A percentile compares a stretch with the other conserved stretches of the same genome.
Evolutionary conservation across 2,113 vertebrate species (phyloP).

Genomic region (Apodemus sylvaticus): DNA sequence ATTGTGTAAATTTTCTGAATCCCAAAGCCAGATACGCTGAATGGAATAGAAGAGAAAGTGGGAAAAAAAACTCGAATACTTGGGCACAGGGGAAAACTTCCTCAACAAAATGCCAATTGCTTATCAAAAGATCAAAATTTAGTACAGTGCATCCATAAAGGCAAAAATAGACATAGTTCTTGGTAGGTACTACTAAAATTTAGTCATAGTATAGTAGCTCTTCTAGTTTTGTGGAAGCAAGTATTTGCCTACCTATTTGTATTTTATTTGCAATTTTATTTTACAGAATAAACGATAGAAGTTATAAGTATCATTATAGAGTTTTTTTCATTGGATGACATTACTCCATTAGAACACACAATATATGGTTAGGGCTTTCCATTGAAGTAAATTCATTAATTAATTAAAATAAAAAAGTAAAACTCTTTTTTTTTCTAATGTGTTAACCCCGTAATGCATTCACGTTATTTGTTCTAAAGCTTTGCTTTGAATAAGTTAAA

Average conservation of each 20-base stretch:
- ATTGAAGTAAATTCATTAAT: constrained; percentile 62
- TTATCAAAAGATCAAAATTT: no score
- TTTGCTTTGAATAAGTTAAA: constrained; percentile 66
- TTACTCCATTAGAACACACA: constrained; percentile 46
- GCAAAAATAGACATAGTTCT: background rate
- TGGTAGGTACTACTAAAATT: background rate
- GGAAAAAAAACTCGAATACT: no score
- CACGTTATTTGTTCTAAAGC: constrained; percentile 25
- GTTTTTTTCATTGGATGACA: constrained; percentile 29
- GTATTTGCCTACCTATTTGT: constrained; percentile 30
- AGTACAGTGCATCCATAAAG: background rate
- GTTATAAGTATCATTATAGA: constrained; percentile 28
- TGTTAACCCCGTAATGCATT: constrained; percentile 55
- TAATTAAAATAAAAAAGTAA: constrained; percentile 60
- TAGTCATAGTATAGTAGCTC: background rate
- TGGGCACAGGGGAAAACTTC: no score
- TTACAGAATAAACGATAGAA: background rate
- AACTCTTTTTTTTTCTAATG: background rate
- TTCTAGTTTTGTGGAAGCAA: constrained; percentile 44
- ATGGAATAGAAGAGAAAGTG: no score
- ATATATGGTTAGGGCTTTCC: constrained; percentile 31
- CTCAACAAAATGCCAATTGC: no score
- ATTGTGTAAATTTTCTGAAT: no score
- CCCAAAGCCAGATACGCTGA: no score
- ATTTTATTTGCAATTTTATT: background rate